Conservation (phyloP, 2,113 vertebrate species). For the Prunella fulvescens region DNA sequence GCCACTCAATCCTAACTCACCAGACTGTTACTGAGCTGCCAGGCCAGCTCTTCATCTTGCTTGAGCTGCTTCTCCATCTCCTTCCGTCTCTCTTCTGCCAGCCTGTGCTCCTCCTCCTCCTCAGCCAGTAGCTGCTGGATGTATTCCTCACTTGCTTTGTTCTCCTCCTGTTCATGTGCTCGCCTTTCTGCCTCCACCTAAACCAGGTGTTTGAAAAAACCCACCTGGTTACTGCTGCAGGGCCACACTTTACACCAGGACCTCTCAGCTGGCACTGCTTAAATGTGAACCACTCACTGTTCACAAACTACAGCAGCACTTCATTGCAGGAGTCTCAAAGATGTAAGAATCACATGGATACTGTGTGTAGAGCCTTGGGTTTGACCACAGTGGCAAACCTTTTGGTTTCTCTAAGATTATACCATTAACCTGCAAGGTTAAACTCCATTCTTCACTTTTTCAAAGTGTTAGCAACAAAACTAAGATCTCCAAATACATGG, state of each 20-base stretch:
- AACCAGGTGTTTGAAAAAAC: not conserved
- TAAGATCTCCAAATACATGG: not conserved
- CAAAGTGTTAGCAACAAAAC: not conserved
- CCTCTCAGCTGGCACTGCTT: not conserved
- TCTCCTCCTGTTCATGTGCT: slow-evolving; percentile 82
- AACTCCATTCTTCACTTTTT: not conserved
- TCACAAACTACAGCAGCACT: not conserved
- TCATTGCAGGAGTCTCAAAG: not conserved
- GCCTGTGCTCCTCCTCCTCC: slow-evolving; percentile 76
- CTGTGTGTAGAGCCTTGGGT: not conserved
- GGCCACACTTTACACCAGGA: not conserved
- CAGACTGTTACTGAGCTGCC: slow-evolving; percentile 79
- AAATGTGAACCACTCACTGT: accelerated
- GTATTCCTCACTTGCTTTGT: slow-evolving; percentile 84
- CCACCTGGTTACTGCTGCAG: not conserved
- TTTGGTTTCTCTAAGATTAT: not conserved
- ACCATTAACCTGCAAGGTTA: not conserved
- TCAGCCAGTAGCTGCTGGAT: slow-evolving; percentile 84
- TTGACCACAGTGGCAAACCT: not conserved
- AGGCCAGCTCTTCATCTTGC: slow-evolving; percentile 84
- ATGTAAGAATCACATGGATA: not conserved
- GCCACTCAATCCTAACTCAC: slow-evolving; percentile 61
- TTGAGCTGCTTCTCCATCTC: slow-evolving; percentile 77
- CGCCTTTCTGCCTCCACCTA: slow-evolving; percentile 85
- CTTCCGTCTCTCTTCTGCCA: slow-evolving; percentile 69